Percentiles rank a stretch among this genome's conserved stretches.
Conservation (phyloP, 2,888 invertebrate genomes). For the Osmoderma eremita region DNA sequence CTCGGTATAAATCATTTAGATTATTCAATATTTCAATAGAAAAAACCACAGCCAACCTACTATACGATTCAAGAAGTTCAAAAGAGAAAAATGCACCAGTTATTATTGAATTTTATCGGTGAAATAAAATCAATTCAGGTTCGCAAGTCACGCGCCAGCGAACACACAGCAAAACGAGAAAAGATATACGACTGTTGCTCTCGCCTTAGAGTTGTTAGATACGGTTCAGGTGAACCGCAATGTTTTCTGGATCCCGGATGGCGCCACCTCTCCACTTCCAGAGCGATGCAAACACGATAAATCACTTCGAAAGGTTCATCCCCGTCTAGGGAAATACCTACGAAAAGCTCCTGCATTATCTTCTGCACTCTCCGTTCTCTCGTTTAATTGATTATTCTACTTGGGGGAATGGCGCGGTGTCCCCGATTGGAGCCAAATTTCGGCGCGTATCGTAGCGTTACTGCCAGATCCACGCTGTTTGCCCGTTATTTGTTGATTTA, state of each 20-base stretch:
- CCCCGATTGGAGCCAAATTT: conserved; percentile 13
- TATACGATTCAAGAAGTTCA: too few species aligned
- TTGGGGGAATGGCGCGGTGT: conserved; percentile 32
- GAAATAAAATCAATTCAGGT: conserved; percentile 17
- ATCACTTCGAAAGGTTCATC: conserved; percentile 48
- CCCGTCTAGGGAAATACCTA: conserved; percentile 47
- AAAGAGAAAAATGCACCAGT: not conserved
- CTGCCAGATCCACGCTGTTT: conserved; percentile 27
- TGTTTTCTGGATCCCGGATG: conserved; percentile 32
- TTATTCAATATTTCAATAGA: too few species aligned
- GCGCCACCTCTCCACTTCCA: conserved; percentile 23
- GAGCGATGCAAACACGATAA: conserved; percentile 46
- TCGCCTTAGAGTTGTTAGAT: conserved; percentile 29
- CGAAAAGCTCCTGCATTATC: conserved; percentile 47
- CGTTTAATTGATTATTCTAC: conserved; percentile 47
- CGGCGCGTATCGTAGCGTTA: not conserved
- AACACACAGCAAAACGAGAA: conserved; percentile 16
- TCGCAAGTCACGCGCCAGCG: conserved; percentile 13
- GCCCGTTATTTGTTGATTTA: conserved; percentile 35
- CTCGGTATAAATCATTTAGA: too few species aligned
- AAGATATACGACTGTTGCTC: conserved; percentile 27
- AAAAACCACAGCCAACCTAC: too few species aligned
- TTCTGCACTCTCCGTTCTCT: conserved; percentile 40
- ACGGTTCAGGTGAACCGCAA: conserved; percentile 38
- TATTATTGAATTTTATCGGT: conserved; percentile 13